These are phyloP conservation scores for Brachirus orientalis DNA, from an alignment of 2,113 vertebrate species.

Conservation along the genomic window DNA sequence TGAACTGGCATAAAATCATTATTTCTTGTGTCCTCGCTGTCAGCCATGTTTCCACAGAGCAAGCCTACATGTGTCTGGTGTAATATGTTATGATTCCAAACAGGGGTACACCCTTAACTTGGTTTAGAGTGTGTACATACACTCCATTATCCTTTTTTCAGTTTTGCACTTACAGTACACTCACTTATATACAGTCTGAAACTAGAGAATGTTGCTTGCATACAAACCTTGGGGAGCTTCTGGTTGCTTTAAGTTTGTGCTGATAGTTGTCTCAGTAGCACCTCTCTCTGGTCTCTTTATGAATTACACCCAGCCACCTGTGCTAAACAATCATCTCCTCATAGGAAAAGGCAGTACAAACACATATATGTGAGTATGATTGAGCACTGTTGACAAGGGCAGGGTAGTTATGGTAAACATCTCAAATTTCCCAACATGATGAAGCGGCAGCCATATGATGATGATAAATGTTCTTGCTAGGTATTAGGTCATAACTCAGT, in stretches of 20 bases:
- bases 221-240: not conserved
- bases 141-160: no score
- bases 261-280: constrained; percentile 15
- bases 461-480: not conserved
- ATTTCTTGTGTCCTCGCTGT: no score
- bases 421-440: not conserved
- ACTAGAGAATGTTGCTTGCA: not conserved
- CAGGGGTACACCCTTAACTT: constrained; percentile 24
- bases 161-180: no score
- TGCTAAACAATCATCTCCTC: not conserved
- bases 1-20: no score
- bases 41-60: no score
- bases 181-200: not conserved
- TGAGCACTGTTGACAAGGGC: no score
- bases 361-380: constrained; percentile 1
- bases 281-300: constrained; percentile 31
- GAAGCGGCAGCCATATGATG: not conserved
- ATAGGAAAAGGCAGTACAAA: not conserved
- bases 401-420: no score
- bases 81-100: constrained; percentile 39
- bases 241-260: not conserved
- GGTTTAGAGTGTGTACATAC: not conserved
- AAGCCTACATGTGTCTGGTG: no score
- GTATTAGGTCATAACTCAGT: not conserved
- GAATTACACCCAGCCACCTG: constrained; percentile 36